These are phyloP conservation scores for Plectrocnemia conspersa DNA, from an alignment of 1,140 invertebrate genomes.

Conservation along the genomic window DNA sequence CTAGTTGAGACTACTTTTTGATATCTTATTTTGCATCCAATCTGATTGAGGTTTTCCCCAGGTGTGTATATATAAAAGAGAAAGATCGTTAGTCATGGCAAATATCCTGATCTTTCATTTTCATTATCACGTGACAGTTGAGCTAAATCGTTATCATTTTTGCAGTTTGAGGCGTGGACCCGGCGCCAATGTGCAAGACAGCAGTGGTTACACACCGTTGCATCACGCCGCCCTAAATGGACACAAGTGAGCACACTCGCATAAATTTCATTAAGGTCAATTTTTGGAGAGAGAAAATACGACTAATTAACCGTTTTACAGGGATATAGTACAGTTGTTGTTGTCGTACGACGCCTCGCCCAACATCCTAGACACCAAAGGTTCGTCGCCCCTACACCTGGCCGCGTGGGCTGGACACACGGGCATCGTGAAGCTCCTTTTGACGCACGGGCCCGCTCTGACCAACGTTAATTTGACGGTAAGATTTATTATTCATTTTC, in stretches of 20 bases:
- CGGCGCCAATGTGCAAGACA: slow-evolving; percentile 88
- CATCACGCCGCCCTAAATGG: slow-evolving; percentile 94
- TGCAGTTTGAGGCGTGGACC: slow-evolving; percentile 79
- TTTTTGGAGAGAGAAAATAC: too few species aligned
- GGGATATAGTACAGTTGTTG: slow-evolving; percentile 82
- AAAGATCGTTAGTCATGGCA: too few species aligned
- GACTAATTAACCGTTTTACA: too few species aligned
- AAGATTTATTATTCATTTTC: slow-evolving; percentile 21
- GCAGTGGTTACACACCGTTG: slow-evolving; percentile 89
- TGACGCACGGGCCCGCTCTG: slow-evolving; percentile 57
- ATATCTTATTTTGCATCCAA: not conserved
- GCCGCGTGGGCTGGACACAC: slow-evolving; percentile 83
- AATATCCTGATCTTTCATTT: not conserved
- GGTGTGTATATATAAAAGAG: too few species aligned
- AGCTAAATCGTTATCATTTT: too few species aligned
- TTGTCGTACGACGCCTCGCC: slow-evolving; percentile 85
- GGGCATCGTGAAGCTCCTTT: slow-evolving; percentile 70
- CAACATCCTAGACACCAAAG: slow-evolving; percentile 68
- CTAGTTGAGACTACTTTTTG: not conserved
- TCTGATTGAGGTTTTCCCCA: too few species aligned
- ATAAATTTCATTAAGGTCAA: not conserved
- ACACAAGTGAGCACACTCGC: slow-evolving; percentile 75
- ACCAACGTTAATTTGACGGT: slow-evolving; percentile 63
- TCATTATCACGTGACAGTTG: too few species aligned
- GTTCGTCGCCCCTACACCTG: slow-evolving; percentile 68